Percentiles rank a stretch among this genome's conserved stretches.
Conservation (phyloP, 2,113 vertebrate species). For the Oxyura jamaicensis region DNA sequence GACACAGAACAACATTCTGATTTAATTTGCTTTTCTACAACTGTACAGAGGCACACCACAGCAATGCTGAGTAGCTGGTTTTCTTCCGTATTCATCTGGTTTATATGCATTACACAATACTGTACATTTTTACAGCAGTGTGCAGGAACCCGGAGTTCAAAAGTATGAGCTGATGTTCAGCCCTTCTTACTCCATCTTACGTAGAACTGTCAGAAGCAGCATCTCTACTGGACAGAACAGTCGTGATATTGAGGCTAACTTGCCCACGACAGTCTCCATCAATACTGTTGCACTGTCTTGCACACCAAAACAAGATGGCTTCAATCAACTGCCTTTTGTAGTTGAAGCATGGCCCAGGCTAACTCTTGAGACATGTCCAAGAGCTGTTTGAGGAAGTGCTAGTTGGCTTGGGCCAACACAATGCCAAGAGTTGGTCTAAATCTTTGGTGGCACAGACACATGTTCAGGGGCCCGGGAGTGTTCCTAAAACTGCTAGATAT, state of each 20-base stretch:
- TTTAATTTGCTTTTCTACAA: not conserved
- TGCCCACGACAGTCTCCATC: not conserved
- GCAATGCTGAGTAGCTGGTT: not conserved
- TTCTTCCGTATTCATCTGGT: not conserved
- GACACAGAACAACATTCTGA: not conserved
- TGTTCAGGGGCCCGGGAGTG: not conserved
- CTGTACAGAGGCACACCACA: not conserved
- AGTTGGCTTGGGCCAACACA: not conserved
- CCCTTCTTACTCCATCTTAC: fast-evolving
- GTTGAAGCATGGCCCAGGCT: not conserved
- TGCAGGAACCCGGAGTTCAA: not conserved
- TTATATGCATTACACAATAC: not conserved
- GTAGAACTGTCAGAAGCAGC: not conserved
- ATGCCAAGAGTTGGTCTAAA: not conserved
- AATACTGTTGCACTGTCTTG: not conserved
- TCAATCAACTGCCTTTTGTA: not conserved
- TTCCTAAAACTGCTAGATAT: not conserved
- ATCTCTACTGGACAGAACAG: not conserved
- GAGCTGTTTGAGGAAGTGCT: not conserved
- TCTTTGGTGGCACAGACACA: not conserved
- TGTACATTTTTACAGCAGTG: not conserved
- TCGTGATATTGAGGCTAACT: not conserved
- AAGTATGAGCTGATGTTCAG: not conserved
- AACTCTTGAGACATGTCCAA: not conserved
- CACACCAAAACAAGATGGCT: not conserved